phyloP scores from a whole-genome alignment of 2,888 invertebrate species.

The Melanostoma mellinum region DNA sequence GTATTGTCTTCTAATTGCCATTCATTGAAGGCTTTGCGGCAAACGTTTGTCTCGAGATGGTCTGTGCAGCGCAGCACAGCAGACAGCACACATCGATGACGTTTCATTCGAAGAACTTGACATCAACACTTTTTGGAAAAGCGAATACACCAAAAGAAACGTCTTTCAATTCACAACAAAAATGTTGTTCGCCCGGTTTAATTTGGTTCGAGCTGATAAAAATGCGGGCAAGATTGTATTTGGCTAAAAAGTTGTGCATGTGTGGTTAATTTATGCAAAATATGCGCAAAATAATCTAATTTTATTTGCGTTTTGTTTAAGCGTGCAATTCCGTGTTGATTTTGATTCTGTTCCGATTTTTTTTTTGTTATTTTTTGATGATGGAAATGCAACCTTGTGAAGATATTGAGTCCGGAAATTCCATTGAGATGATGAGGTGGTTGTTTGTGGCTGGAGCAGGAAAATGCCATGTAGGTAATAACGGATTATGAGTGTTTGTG shows the following conservation, averaged over 20 bases:
- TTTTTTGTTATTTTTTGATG: constrained; percentile 29
- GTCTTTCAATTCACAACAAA: neutral
- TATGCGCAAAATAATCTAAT: constrained; percentile 54
- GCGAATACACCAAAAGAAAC: neutral
- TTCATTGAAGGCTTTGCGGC: constrained; percentile 52
- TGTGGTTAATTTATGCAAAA: constrained; percentile 57
- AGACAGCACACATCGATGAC: constrained; percentile 35
- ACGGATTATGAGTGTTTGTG: constrained; percentile 22
- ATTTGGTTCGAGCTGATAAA: constrained; percentile 47
- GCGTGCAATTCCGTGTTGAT: neutral
- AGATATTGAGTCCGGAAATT: constrained; percentile 50
- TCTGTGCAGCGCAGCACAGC: constrained; percentile 27
- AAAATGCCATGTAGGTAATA: constrained; percentile 7
- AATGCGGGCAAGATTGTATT: constrained; percentile 43
- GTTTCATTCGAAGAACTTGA: constrained; percentile 26
- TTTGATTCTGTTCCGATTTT: constrained; percentile 12
- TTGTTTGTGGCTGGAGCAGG: neutral
- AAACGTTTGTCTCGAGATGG: constrained; percentile 5
- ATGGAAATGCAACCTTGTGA: constrained; percentile 42
- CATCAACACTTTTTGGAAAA: constrained; percentile 1
- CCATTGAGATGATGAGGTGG: constrained; percentile 27
- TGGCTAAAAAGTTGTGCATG: constrained; percentile 41
- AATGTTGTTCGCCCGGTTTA: constrained; percentile 51
- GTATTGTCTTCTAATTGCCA: constrained; percentile 39
- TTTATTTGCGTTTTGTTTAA: constrained; percentile 20